Evolutionary conservation across 1,140 invertebrate species (phyloP).

Genomic region (Heliconius hermathena): DNA sequence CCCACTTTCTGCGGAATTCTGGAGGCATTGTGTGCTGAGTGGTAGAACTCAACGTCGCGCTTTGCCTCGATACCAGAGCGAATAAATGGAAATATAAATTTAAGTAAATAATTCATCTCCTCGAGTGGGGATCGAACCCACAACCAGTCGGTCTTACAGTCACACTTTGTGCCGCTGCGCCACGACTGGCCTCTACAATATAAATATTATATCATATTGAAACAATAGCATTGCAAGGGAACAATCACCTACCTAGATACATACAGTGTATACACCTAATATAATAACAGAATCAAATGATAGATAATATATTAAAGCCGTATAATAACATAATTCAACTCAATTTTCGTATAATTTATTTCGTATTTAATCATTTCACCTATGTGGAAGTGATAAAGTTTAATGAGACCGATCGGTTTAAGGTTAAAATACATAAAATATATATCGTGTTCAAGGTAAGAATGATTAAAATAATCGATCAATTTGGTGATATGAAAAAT

Average conservation of each 20-base stretch:
- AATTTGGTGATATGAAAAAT: neutral
- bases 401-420: neutral
- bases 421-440: conserved; percentile 8
- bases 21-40: too few relatives aligned
- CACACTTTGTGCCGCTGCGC: too few relatives aligned
- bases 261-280: neutral
- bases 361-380: neutral
- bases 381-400: neutral
- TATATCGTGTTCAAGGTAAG: neutral
- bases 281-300: neutral
- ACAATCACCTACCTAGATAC: neutral
- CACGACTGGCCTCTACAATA: too few relatives aligned
- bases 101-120: too few relatives aligned
- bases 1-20: too few relatives aligned
- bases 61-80: too few relatives aligned
- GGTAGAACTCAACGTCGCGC: too few relatives aligned
- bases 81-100: too few relatives aligned
- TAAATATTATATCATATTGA: conserved; percentile 34
- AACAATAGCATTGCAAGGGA: neutral
- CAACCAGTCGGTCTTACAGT: too few relatives aligned
- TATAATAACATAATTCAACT: neutral
- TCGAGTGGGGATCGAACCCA: too few relatives aligned
- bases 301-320: neutral
- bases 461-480: conserved; percentile 11
- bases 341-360: neutral